phyloP scores from a whole-genome alignment of 2,113 vertebrate species.

The Neodontobutis hainanensis region DNA sequence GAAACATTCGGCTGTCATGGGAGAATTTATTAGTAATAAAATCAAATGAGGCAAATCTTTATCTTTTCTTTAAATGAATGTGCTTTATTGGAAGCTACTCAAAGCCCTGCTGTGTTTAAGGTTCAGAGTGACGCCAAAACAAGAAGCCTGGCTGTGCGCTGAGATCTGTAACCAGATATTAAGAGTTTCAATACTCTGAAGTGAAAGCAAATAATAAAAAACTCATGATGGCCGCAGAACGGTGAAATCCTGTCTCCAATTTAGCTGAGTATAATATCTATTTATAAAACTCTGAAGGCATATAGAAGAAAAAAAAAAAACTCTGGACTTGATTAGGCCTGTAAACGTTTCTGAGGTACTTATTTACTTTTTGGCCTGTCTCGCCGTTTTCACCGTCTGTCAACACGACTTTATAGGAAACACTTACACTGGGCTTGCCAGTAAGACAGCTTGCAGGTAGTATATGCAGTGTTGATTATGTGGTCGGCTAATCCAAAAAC shows the following conservation, averaged over 20 bases:
- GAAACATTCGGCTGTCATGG: conserved; percentile 45
- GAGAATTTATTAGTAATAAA: conserved; percentile 67
- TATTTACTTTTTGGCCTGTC: conserved; percentile 74
- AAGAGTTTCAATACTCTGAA: conserved; percentile 74
- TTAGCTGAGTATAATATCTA: conserved; percentile 74
- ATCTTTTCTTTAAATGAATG: conserved; percentile 65
- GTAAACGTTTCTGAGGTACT: conserved; percentile 73
- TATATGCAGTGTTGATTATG: conserved; percentile 58
- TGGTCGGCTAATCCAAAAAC: conserved; percentile 64
- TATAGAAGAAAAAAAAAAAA: conserved; percentile 58
- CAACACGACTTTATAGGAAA: conserved; percentile 66
- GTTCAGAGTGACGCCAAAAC: conserved; percentile 61
- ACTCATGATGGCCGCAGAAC: conserved; percentile 72
- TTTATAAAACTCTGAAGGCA: conserved; percentile 78
- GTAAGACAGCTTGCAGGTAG: conserved; percentile 67
- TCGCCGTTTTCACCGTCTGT: conserved; percentile 72
- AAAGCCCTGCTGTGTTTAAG: conserved; percentile 62
- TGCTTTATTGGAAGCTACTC: conserved; percentile 61
- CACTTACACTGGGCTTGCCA: conserved; percentile 56
- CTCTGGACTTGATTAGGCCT: conserved; percentile 81
- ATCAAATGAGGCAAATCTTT: conserved; percentile 63
- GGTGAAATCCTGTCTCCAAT: conserved; percentile 77
- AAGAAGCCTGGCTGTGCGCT: conserved; percentile 54
- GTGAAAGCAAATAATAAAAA: conserved; percentile 80
- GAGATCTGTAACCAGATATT: conserved; percentile 80